Conservation (phyloP, 1,140 invertebrate species). For the Cryptotermes secundus region DNA sequence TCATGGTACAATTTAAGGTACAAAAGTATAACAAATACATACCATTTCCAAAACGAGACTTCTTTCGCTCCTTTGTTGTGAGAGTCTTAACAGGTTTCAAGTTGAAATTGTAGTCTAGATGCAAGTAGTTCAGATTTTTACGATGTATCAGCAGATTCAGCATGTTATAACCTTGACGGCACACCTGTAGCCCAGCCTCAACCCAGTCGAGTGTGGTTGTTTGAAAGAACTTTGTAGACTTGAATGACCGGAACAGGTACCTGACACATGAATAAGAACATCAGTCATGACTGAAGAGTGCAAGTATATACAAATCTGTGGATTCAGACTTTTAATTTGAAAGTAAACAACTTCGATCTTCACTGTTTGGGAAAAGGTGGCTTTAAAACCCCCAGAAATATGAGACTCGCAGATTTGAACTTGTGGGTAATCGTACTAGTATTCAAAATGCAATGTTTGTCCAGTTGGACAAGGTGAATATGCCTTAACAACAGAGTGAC, state of each 20-base stretch:
- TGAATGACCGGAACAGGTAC: constrained; percentile 97
- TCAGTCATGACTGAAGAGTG: too few relatives aligned
- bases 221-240: constrained; percentile 99
- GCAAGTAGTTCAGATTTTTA: constrained; percentile 99
- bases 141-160: constrained; percentile 97
- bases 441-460: too few relatives aligned
- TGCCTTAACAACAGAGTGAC: too few relatives aligned
- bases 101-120: constrained; percentile 99
- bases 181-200: constrained; percentile 96
- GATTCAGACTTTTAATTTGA: too few relatives aligned
- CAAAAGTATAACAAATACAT: constrained; percentile 37
- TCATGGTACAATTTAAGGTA: too few relatives aligned
- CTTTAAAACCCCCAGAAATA: too few relatives aligned
- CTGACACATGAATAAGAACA: constrained; percentile 41
- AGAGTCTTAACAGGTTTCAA: constrained; percentile 99
- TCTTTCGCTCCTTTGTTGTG: constrained; percentile 99
- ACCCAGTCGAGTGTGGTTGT: constrained; percentile 99
- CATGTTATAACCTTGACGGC: constrained; percentile 99
- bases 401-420: too few relatives aligned
- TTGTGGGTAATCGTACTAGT: too few relatives aligned
- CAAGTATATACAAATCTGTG: too few relatives aligned
- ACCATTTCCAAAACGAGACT: constrained; percentile 98
- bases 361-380: too few relatives aligned
- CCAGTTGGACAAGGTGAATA: too few relatives aligned
- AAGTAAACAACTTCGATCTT: too few relatives aligned